Base-by-base conservation (phyloP, 1,140 invertebrate species). In the Planococcus citri region DNA sequence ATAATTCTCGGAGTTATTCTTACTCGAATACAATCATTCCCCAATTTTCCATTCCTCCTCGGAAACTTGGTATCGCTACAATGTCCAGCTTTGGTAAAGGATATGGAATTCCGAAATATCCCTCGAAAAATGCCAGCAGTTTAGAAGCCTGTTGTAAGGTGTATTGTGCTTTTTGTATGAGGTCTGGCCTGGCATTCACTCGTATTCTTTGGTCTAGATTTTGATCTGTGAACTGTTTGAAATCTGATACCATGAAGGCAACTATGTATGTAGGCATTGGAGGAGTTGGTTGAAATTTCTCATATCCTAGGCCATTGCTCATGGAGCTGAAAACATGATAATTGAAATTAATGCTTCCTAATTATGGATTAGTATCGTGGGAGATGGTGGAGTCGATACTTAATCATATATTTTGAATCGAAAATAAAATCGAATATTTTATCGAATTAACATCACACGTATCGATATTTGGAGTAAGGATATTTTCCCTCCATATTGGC, bases 1-100 rank as follows among this genome's bases (percentile, higher is more conserved):
- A 9, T 51, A 9, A 51, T 51, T 9, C 41, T 51, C 17, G 10
- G n/a, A 37, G 33, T n/a, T n/a, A n/a, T n/a, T 33, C 72, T 70
- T 72, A 82, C 81, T 82, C 78, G 72, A 83, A 87, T 2, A 82
- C 84, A 1, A 85, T 80, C 0, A 87, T 75, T 12, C 86, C 86
- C 85, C 89, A 93, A 78, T 92, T 91, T 76, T 92, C 90, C 88
- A 93, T 91, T 24, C 90, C 92, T 38, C 88, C 90, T 0, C 81
- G 79, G 78, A 94, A 95, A 72, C 90, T 84, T 2, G 88, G 87
- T 58, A 90, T 82, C 10, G 86, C 83, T 33, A 90, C 81, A 74
- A 88, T 83, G 74, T 88, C 83, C 74, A 83, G 75, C 75, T 85
- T 79, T 51, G 80, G 79, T 20, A 76, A 70, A 29, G 17, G 20